Evolutionary conservation across 2,888 invertebrate genomes (phyloP).

Genomic region (Troilus luridus): DNA sequence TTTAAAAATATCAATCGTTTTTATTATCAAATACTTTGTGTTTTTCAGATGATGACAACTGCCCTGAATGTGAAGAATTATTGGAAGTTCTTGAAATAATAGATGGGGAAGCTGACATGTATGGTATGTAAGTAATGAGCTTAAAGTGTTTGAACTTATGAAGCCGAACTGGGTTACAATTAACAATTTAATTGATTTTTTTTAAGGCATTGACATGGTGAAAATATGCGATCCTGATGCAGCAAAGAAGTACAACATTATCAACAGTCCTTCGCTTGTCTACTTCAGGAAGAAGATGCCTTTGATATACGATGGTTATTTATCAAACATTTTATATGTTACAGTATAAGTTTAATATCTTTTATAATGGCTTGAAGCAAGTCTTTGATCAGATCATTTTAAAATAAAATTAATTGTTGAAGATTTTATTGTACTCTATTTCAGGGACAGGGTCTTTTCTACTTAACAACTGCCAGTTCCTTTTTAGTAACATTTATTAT

Average conservation of each 20-base stretch:
- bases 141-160: background rate
- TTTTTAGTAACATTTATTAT: too few relatives aligned
- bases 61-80: slow-evolving; percentile 92
- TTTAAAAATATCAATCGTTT: background rate
- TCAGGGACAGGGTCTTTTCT: too few relatives aligned
- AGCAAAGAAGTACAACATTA: slow-evolving; percentile 85
- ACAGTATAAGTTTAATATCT: background rate
- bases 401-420: background rate
- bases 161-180: background rate
- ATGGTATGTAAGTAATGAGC: slow-evolving; percentile 71
- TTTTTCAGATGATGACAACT: slow-evolving; percentile 85
- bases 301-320: slow-evolving; percentile 83
- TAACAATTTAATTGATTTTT: background rate
- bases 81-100: slow-evolving; percentile 92
- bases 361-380: background rate
- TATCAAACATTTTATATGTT: background rate
- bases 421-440: too few relatives aligned
- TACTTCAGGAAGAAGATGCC: slow-evolving; percentile 89
- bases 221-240: slow-evolving; percentile 89
- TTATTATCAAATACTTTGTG: background rate
- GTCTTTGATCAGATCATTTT: background rate
- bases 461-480: too few relatives aligned
- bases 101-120: slow-evolving; percentile 93
- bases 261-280: slow-evolving; percentile 87
- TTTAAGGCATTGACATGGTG: slow-evolving; percentile 86